These are phyloP conservation scores for Probaryconus sp. DNA, from an alignment of 1,140 invertebrate species.

Conservation along the genomic window DNA sequence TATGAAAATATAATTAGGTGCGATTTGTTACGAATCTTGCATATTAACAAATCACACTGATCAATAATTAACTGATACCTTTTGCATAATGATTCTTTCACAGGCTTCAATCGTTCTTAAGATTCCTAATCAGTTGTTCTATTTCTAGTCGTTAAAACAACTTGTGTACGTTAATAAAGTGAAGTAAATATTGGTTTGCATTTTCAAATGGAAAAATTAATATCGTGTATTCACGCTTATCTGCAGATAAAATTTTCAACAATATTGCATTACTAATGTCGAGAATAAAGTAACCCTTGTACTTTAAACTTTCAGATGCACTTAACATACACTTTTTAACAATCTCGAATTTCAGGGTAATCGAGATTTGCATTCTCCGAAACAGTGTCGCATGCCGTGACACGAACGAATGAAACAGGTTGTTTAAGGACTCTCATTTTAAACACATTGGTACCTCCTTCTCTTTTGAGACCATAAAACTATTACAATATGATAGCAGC, in stretches of 20 bases:
- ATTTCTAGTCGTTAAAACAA: too few relatives aligned
- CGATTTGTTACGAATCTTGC: too few relatives aligned
- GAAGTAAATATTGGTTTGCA: too few relatives aligned
- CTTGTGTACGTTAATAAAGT: too few relatives aligned
- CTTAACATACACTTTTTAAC: constrained; percentile 8
- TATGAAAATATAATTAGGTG: too few relatives aligned
- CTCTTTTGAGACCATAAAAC: constrained; percentile 5
- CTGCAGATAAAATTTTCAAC: constrained; percentile 15
- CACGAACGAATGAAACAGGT: constrained; percentile 29
- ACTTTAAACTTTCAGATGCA: background rate
- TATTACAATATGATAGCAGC: constrained; percentile 12
- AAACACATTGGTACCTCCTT: constrained; percentile 23
- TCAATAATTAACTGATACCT: too few relatives aligned
- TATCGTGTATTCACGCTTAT: background rate
- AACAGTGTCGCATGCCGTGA: constrained; percentile 24
- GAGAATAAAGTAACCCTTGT: constrained; percentile 1
- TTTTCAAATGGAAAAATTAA: background rate
- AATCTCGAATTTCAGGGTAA: constrained; percentile 23
- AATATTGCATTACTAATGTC: constrained; percentile 25
- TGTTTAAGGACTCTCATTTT: constrained; percentile 30
- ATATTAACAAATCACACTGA: too few relatives aligned
- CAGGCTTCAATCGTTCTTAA: too few relatives aligned
- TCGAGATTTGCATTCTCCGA: constrained; percentile 23
- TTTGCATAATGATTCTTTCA: too few relatives aligned
- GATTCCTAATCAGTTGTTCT: too few relatives aligned